A percentile compares a stretch with the other conserved stretches of the same genome.
Conservation (phyloP, 2,113 vertebrate species). For the Pyxicephalus adspersus region DNA sequence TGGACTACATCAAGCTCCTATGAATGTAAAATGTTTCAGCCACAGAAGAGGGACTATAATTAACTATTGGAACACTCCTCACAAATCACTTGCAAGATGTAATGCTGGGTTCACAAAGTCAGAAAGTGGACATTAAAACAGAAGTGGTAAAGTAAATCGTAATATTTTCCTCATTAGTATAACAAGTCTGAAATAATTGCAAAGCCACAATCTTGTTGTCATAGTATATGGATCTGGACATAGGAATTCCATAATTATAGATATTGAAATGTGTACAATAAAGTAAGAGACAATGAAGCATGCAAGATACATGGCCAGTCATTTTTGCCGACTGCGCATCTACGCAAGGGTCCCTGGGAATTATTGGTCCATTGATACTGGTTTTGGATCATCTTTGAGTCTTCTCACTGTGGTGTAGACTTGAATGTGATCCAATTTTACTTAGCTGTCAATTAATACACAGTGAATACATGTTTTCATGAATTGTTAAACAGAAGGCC, state of each 20-base stretch:
- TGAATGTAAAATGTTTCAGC: conserved; percentile 77
- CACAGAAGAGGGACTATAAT: conserved; percentile 72
- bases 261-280: background rate
- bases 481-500: too few relatives aligned
- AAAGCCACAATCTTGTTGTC: background rate
- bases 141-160: background rate
- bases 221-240: background rate
- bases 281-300: too few relatives aligned
- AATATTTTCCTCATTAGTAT: conserved; percentile 1
- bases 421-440: too few relatives aligned
- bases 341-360: too few relatives aligned
- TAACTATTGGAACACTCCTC: conserved; percentile 74
- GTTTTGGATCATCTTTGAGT: too few relatives aligned
- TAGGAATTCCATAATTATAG: background rate
- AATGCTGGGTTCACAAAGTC: conserved; percentile 62
- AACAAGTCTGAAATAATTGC: background rate
- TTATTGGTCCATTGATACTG: too few relatives aligned
- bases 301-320: too few relatives aligned
- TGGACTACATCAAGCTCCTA: conserved; percentile 76
- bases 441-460: too few relatives aligned
- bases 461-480: too few relatives aligned
- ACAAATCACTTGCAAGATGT: conserved; percentile 72
- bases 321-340: too few relatives aligned
- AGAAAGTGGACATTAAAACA: conserved; percentile 60
- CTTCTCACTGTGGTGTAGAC: too few relatives aligned